Evolutionary conservation across 2,797 vertebrate genomes (phyloP), one percentile per base, ranked within the genome.

Genomic region (Dipus sagitta): DNA sequence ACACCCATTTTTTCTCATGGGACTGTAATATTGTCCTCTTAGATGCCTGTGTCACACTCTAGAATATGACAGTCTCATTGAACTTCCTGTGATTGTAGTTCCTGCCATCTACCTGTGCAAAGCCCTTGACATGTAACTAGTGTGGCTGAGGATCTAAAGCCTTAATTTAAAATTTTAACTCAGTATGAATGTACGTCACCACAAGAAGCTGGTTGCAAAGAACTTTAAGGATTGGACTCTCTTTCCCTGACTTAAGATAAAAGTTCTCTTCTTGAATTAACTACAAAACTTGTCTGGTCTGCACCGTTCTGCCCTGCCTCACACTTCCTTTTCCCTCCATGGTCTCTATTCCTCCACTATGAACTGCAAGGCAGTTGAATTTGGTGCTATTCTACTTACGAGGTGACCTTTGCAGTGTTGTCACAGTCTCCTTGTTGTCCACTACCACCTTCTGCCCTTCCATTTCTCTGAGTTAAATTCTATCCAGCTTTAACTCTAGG

Each of bases 341-440:
- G 26, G 30, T 72, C 17, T 47, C 74, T 60, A 15, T 52, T 86
- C 34, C n/a, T 94, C n/a, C 8, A 3, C 14, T 17, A 17, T 68
- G 64, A 17, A 4, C 18, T 38, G 3, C 1, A 2, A 9, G 6
- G n/a, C 23, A 62, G 28, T 12, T 60, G 54, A 9, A 82, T 78
- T 32, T 84, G 72, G 11, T 3, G 7, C 17, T 38, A 1, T 64
- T n/a, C 17, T n/a, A 6, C 15, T 58, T n/a, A 28, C 47, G n/a
- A 60, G 28, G 38, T 32, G 74, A 14, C 52, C 74, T 90, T 80
- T 87, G 74, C 47, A 30, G 2, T 28, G 64, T 15, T 65, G 3
- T 18, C 38, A 2, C 10, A 15, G 38, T 0, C 0, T 4, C 65
- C 34, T 6, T 4, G 24, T 54, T 20, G 23, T 13, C 62, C 8